phyloP scores from a whole-genome alignment of 1,140 invertebrate genomes.

The Cotesia chilonis region DNA sequence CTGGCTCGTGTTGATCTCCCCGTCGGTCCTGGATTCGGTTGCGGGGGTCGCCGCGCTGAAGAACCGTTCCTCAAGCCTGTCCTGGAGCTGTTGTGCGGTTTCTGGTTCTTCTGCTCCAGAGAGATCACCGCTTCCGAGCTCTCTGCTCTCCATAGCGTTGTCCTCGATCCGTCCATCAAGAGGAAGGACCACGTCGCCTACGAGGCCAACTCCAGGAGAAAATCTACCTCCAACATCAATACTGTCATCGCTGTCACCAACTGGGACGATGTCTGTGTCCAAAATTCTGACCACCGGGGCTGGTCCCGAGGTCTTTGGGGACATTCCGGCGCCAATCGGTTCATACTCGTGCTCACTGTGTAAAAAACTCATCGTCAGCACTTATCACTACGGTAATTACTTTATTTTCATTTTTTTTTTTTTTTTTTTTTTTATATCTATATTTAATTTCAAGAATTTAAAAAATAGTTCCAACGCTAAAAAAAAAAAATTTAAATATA shows the following conservation, averaged over 20 bases:
- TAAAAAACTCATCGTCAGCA: constrained; percentile 36
- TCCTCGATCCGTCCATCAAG: constrained; percentile 62
- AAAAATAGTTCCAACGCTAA: too few relatives aligned
- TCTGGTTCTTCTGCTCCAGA: constrained; percentile 52
- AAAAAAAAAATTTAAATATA: too few relatives aligned
- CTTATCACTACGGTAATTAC: background rate
- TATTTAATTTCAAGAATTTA: too few relatives aligned
- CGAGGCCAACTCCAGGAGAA: constrained; percentile 53
- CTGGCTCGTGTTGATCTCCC: constrained; percentile 75
- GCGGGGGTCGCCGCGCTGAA: constrained; percentile 66
- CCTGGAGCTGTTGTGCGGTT: constrained; percentile 62
- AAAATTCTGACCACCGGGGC: constrained; percentile 63
- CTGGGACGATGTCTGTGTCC: constrained; percentile 62
- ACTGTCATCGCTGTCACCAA: constrained; percentile 64
- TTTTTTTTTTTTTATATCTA: background rate
- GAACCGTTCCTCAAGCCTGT: constrained; percentile 67
- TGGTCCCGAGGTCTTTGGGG: constrained; percentile 55
- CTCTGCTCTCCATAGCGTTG: constrained; percentile 58
- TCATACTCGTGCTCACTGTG: constrained; percentile 84
- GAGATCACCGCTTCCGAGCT: constrained; percentile 54
- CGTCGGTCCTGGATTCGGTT: constrained; percentile 71
- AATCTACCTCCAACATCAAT: constrained; percentile 57
- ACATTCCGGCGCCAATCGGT: constrained; percentile 69
- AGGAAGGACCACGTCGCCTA: constrained; percentile 59
- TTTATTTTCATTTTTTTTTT: background rate